Evolutionary conservation across 2,888 invertebrate species (phyloP).

Genomic region (Lasioglossum pauxillum): DNA sequence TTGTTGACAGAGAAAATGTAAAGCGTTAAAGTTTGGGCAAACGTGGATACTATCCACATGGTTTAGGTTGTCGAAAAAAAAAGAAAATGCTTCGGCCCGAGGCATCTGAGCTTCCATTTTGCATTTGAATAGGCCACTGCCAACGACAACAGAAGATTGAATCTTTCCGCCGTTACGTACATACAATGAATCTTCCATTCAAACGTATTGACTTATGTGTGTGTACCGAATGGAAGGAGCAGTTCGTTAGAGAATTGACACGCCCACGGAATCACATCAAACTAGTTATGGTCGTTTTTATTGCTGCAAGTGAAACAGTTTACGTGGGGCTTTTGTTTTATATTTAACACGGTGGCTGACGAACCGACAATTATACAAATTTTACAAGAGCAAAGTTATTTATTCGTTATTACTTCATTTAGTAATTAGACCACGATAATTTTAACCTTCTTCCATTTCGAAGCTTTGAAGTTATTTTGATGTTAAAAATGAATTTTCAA

Average conservation of each 20-base stretch:
- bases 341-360: background rate
- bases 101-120: constrained; percentile 3
- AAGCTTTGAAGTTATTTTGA: no score
- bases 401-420: background rate
- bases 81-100: background rate
- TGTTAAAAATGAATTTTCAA: no score
- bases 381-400: background rate
- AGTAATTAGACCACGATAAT: no score
- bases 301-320: background rate
- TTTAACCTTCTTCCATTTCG: no score
- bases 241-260: constrained; percentile 10
- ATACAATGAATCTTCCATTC: background rate
- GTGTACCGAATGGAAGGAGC: background rate
- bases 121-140: constrained; percentile 19
- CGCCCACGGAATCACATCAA: background rate
- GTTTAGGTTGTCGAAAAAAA: background rate
- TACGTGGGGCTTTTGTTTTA: background rate
- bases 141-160: constrained; percentile 4
- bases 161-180: constrained; percentile 42
- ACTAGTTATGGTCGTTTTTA: background rate
- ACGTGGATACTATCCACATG: background rate
- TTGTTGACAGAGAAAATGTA: background rate
- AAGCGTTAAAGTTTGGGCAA: background rate
- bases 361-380: background rate
- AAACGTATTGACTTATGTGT: constrained; percentile 4